Evolutionary conservation across 2,797 vertebrate genomes (phyloP), one percentile per base, ranked within the genome.

Genomic region (Amblyopsis hoosieri): DNA sequence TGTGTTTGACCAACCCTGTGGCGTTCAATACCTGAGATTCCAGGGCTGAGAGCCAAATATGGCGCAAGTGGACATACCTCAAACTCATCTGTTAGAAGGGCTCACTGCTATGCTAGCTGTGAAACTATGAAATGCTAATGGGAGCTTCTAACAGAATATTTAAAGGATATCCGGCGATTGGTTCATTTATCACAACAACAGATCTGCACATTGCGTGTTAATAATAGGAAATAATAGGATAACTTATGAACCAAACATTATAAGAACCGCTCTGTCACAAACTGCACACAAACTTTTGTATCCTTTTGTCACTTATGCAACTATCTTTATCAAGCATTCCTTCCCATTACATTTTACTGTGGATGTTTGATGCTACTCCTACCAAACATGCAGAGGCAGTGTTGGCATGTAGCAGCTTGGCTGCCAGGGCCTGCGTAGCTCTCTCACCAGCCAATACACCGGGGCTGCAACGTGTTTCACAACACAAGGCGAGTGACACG

Each of bases 1-100:
- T 3, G 49, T 45, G 49, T 45, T n/a, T 64, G 76, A 4, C 13
- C 71, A 64, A 58, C 57, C 37, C 42, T 65, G 57, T 45, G 48
- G 7, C 42, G 54, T 0, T 65, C 62, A 71, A 74, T 15, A 59
- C 63, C 66, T 49, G 45, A 45, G 42, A 45, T 33, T 19, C 61
- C 47, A 53, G 47, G 12, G 42, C 10, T 33, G 31, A 12, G 11
- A 51, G 61, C 2, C 33, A 29, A 14, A 51, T 48, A 6, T 9
- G 31, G 15, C 23, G 42, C 13, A 52, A 31, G 23, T 19, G 52
- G 33, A 58, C 46, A 54, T 37, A 48, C 45, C 9, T 66, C 1
- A 53, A 12, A 31, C 48, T 23, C 31, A 46, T 59, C 65, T 11
- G 9, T 61, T 8, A 1, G 12, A 17, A 12, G 15, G 49, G n/a